phyloP scores from a whole-genome alignment of 2,113 vertebrate genomes.

The Neolamprologus devosi region DNA sequence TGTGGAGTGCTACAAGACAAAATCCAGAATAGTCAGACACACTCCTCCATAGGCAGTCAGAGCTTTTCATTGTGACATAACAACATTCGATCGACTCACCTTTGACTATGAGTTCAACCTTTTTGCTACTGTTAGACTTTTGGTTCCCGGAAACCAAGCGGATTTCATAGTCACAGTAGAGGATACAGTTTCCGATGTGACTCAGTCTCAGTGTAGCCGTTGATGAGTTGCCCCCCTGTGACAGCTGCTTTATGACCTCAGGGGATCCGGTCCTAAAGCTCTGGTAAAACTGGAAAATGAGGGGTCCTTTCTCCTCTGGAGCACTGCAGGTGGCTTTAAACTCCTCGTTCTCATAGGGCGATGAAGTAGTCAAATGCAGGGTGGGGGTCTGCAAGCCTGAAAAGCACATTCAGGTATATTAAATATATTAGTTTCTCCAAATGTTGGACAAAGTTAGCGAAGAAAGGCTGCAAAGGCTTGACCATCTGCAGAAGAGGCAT shows the following conservation, averaged over 20 bases:
- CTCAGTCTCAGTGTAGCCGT: not conserved
- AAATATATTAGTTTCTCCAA: not conserved
- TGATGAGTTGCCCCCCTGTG: not conserved
- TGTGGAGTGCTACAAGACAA: slow-evolving; percentile 49
- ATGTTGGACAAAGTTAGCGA: not conserved
- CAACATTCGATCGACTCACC: slow-evolving; percentile 26
- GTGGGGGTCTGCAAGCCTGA: slow-evolving; percentile 64
- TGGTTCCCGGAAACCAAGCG: not conserved
- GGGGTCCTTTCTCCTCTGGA: slow-evolving; percentile 45
- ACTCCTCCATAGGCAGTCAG: not conserved
- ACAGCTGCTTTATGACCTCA: not conserved
- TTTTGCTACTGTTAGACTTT: slow-evolving; percentile 48
- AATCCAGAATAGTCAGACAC: not conserved
- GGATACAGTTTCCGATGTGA: not conserved
- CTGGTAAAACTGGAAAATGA: slow-evolving; percentile 44
- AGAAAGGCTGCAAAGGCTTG: not conserved
- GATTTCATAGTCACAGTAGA: slow-evolving; percentile 57
- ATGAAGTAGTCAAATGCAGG: slow-evolving; percentile 9
- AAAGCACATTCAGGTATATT: not conserved
- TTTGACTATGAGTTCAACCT: slow-evolving; percentile 34
- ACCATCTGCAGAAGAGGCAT: not conserved
- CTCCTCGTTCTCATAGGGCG: slow-evolving; percentile 30
- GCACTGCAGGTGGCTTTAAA: slow-evolving; percentile 55
- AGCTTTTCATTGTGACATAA: not conserved
- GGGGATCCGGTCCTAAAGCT: not conserved